A percentile compares a stretch with the other conserved stretches of the same genome.
These are phyloP conservation scores for Scyliorhinus canicula DNA, from an alignment of 2,797 vertebrate genomes.

Conservation along the genomic window DNA sequence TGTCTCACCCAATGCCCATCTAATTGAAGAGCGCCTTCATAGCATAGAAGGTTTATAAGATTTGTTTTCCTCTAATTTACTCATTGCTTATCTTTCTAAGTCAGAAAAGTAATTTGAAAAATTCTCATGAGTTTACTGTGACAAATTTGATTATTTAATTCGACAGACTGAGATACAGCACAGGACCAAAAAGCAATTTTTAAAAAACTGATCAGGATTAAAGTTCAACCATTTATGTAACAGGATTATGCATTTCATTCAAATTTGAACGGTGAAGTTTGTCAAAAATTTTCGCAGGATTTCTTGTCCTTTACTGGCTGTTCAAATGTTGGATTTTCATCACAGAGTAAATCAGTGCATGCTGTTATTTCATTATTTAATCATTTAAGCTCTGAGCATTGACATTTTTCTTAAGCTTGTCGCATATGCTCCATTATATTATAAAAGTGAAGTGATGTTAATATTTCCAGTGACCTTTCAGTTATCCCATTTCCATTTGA, in stretches of 20 bases:
- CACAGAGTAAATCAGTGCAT: neutral
- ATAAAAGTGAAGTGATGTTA: neutral
- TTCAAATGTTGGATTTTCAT: neutral
- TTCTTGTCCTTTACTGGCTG: neutral
- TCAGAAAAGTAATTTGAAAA: slow-evolving; percentile 5
- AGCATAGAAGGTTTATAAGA: neutral
- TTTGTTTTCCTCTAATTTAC: neutral
- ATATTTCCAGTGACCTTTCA: neutral
- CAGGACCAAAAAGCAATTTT: neutral
- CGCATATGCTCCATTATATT: neutral
- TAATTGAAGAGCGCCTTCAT: neutral
- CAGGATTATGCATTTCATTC: neutral
- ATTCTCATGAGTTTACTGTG: neutral
- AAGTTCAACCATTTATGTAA: neutral
- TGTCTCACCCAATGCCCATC: neutral
- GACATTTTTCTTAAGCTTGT: neutral
- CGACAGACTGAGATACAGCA: neutral
- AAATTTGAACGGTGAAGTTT: neutral
- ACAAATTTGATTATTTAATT: neutral
- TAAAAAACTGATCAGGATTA: neutral
- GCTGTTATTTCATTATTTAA: slow-evolving; percentile 8
- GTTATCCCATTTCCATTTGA: neutral
- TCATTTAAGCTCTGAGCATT: neutral
- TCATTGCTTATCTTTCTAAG: neutral
- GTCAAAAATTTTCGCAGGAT: neutral